A percentile compares a stretch with the other conserved stretches of the same genome.
Evolutionary conservation across 2,797 vertebrate genomes (phyloP).

Genomic region (Tympanoctomys barrerae): DNA sequence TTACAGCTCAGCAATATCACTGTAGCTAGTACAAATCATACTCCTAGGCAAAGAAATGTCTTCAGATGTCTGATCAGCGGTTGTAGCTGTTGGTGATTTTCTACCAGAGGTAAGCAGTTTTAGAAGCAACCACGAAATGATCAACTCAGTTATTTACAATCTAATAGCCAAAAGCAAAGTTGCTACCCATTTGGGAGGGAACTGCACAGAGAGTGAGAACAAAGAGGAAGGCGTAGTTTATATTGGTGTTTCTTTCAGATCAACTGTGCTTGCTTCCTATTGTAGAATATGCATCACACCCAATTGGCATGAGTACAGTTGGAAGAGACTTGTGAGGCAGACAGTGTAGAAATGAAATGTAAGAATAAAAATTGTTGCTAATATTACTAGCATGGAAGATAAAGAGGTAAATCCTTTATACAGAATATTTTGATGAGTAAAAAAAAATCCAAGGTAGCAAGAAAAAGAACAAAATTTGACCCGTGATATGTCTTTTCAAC

Average conservation of each 20-base stretch:
- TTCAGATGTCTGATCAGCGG: background rate
- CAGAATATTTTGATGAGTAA: background rate
- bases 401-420: background rate
- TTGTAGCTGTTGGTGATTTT: constrained; percentile 11
- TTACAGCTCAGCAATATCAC: background rate
- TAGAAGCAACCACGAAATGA: constrained; percentile 58
- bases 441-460: background rate
- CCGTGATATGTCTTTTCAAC: background rate
- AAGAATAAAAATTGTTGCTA: background rate
- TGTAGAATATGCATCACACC: background rate
- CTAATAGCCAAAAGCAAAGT: background rate
- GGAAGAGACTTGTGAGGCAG: background rate
- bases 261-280: background rate
- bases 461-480: background rate
- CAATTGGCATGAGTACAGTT: background rate
- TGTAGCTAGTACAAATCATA: background rate
- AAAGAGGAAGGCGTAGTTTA: background rate
- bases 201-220: background rate
- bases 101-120: background rate
- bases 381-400: background rate
- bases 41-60: constrained; percentile 19
- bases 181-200: background rate
- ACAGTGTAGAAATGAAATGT: background rate
- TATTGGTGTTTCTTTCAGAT: background rate
- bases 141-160: constrained; percentile 2